phyloP scores from a whole-genome alignment of 2,113 vertebrate species.

The Saguinus imperator region DNA sequence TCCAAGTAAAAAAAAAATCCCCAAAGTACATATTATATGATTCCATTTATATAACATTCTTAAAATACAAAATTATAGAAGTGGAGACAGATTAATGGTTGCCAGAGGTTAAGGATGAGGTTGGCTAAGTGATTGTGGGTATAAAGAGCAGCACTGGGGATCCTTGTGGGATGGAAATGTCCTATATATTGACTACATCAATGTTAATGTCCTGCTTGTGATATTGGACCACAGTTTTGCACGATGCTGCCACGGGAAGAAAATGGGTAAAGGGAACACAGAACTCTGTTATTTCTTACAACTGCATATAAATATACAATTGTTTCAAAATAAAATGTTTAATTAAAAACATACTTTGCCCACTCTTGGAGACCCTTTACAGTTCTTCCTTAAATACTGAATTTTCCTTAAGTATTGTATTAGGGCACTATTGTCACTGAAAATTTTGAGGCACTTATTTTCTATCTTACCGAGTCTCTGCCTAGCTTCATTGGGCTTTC shows the following conservation, averaged over 20 bases:
- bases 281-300: background rate
- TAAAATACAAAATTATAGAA: background rate
- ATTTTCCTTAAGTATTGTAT: background rate
- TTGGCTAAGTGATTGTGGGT: background rate
- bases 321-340: background rate
- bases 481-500: background rate
- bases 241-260: background rate
- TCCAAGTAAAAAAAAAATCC: background rate
- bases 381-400: background rate
- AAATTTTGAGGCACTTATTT: background rate
- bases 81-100: background rate
- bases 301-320: background rate
- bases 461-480: background rate
- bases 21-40: background rate
- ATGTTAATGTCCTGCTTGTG: background rate
- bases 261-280: background rate
- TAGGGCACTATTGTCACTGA: background rate
- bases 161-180: background rate
- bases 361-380: background rate
- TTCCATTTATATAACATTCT: background rate
- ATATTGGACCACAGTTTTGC: background rate
- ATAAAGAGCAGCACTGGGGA: background rate
- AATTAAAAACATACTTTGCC: background rate
- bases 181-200: background rate
- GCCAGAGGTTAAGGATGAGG: background rate